Evolutionary conservation across 2,797 vertebrate species (phyloP), one percentile per base, ranked within the genome.

Genomic region (Sarcoramphus papa): DNA sequence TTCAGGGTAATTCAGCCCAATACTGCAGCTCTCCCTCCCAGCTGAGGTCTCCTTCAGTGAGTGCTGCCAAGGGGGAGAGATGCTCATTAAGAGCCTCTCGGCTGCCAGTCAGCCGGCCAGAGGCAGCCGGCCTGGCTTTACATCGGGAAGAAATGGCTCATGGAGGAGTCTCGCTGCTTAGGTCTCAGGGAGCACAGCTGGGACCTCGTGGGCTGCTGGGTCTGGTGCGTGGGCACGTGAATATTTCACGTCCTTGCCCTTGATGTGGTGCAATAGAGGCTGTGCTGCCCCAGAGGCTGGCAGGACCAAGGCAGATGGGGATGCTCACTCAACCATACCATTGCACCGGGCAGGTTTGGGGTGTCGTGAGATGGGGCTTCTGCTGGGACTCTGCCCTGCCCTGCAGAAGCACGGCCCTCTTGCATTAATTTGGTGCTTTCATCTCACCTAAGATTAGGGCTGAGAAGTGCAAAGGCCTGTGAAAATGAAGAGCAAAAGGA

Each of bases 271-370:
- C 30, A 47, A 7, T 0, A 20, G 53, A 69, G 47, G 19, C 33
- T 50, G 53, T 41, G 59, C 28, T 79, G 67, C 15, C 40, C 51
- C 35, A 22, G 35, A 48, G 35, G 3, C 10, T 67, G 48, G 17
- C 23, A 51, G 75, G 40, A 14, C 30, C 1, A 0, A 15, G 51
- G 23, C 0, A 0, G 40, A 12, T 23, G 16, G 6, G 25, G 27
- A 24, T 81, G 35, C 15, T 92, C 2, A 0, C 22, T 77, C 4
- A 0, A 30, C 0, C 2, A 47, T 25, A 7, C 7, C 50, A 12
- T 33, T 20, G 30, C 33, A n/a, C 18, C 4, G 0, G 45, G 47
- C 12, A 51, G 17, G 22, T 48, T 60, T 51, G 54, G 35, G 14
- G 10, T 54, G 43, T 31, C 18, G 1, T 5, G 3, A 51, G 31